Conservation (phyloP, 2,113 vertebrate genomes). For the Nyctibius bracteatus region DNA sequence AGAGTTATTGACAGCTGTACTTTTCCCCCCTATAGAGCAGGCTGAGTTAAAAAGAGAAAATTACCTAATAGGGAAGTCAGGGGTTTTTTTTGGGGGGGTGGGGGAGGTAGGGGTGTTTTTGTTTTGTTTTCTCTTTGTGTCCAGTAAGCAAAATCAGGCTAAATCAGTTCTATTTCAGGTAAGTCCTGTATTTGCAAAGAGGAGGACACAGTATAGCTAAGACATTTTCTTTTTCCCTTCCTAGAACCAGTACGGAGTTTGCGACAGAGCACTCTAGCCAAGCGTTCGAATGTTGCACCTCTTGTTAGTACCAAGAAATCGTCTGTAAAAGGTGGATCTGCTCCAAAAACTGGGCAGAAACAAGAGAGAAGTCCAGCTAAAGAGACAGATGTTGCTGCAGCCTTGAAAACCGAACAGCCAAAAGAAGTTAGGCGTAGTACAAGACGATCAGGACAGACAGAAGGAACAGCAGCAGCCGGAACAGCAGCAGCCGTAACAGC, state of each 20-base stretch:
- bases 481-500: neutral
- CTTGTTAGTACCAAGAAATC: conserved; percentile 65
- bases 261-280: conserved; percentile 78
- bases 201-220: conserved; percentile 19
- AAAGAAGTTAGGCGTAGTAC: conserved; percentile 65
- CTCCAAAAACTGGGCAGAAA: conserved; percentile 69
- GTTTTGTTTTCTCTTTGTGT: neutral
- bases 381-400: conserved; percentile 61
- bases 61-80: neutral
- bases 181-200: neutral
- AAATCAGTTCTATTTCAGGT: neutral
- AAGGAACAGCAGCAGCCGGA: neutral
- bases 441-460: conserved; percentile 44
- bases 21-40: neutral
- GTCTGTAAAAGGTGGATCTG: conserved; percentile 66
- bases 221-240: conserved; percentile 46
- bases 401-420: conserved; percentile 48
- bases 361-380: conserved; percentile 70
- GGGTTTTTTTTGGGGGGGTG: too few species aligned
- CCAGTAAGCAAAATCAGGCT: neutral
- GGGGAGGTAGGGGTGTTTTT: neutral
- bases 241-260: conserved; percentile 75
- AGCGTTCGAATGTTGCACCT: conserved; percentile 68
- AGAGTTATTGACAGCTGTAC: neutral
- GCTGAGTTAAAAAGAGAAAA: neutral